phyloP scores from a whole-genome alignment of 2,888 invertebrate genomes.

The Chironomus tentans region DNA sequence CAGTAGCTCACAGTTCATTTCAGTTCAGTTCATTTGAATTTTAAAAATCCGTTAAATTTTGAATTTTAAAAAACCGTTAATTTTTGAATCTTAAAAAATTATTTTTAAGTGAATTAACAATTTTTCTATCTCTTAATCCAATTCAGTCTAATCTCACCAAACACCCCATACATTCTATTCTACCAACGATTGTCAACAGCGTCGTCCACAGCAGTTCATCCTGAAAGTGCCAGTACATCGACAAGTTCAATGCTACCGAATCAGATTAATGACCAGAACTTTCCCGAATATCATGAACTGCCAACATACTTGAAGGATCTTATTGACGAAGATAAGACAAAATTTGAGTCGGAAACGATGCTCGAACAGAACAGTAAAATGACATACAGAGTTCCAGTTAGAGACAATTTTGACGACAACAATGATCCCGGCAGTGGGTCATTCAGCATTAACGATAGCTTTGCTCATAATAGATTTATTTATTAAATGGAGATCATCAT shows the following conservation, averaged over 20 bases:
- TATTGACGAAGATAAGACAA: conserved; percentile 41
- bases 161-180: conserved; percentile 77
- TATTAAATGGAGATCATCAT: neutral
- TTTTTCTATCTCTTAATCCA: neutral
- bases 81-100: no score
- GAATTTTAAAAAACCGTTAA: no score
- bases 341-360: neutral
- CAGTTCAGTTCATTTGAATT: neutral
- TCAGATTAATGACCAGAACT: neutral
- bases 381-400: neutral
- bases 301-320: conserved; percentile 38
- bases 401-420: neutral
- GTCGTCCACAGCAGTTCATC: neutral
- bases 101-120: neutral
- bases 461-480: neutral
- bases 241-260: neutral
- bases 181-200: conserved; percentile 43
- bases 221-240: neutral
- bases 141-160: conserved; percentile 50
- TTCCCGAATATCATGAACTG: conserved; percentile 35
- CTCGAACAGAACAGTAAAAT: neutral
- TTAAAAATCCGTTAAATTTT: neutral
- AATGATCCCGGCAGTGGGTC: neutral
- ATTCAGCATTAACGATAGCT: neutral
- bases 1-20: no score